phyloP scores from a whole-genome alignment of 2,888 invertebrate genomes.

The Cetonia aurata region DNA sequence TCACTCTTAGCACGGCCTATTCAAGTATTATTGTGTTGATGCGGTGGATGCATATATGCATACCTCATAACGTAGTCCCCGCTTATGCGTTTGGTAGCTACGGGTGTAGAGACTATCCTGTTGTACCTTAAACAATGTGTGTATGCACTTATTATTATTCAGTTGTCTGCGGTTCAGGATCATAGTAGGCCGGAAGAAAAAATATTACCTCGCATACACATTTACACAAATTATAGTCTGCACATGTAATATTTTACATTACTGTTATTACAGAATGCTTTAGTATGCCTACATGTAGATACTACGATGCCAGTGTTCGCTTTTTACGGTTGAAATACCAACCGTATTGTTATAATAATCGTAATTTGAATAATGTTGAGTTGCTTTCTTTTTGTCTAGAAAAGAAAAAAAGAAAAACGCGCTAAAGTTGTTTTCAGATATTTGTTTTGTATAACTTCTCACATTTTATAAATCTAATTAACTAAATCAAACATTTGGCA shows the following conservation, averaged over 20 bases:
- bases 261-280: constrained; percentile 19
- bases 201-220: constrained; percentile 30
- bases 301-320: not conserved
- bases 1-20: constrained; percentile 47
- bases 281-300: not conserved
- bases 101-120: not conserved
- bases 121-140: constrained; percentile 27
- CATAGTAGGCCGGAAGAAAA: constrained; percentile 29
- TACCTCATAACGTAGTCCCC: constrained; percentile 12
- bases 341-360: constrained; percentile 1
- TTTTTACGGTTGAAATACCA: constrained; percentile 19
- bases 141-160: constrained; percentile 34
- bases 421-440: no score
- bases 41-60: constrained; percentile 1
- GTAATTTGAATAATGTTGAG: constrained; percentile 16
- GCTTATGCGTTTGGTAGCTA: no score
- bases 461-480: no score
- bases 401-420: no score
- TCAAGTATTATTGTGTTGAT: constrained; percentile 35
- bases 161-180: constrained; percentile 30
- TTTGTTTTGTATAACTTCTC: no score
- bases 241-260: constrained; percentile 26
- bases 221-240: constrained; percentile 30
- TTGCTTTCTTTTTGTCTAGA: not conserved
- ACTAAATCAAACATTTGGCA: no score